Evolutionary conservation across 1,140 invertebrate genomes (phyloP).

Genomic region (Halesus radiatus): DNA sequence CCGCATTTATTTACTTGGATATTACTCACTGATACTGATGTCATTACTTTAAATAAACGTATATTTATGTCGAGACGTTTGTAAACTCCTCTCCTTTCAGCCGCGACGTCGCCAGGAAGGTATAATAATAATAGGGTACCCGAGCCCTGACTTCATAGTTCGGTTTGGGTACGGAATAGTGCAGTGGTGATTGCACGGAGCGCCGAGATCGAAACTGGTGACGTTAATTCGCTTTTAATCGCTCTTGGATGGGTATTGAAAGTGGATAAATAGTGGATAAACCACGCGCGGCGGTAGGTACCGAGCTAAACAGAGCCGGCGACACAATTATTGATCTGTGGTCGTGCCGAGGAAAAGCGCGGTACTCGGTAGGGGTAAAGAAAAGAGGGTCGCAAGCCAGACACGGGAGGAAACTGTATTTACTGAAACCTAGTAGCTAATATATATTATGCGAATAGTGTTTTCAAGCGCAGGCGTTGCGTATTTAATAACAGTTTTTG

Average conservation of each 20-base stretch:
- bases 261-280: background rate
- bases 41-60: constrained; percentile 26
- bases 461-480: too few species aligned
- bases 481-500: too few species aligned
- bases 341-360: background rate
- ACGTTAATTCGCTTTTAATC: too few species aligned
- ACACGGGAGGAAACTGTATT: background rate
- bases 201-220: too few species aligned
- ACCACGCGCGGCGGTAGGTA: background rate
- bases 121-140: background rate
- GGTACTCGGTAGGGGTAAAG: background rate
- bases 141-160: background rate
- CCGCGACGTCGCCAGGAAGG: background rate
- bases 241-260: background rate
- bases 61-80: background rate
- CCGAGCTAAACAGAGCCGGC: constrained; percentile 11
- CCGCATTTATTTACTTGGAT: background rate
- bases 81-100: background rate
- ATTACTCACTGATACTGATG: background rate
- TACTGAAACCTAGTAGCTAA: too few species aligned
- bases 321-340: constrained; percentile 33
- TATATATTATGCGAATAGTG: too few species aligned
- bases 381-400: background rate
- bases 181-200: too few species aligned
- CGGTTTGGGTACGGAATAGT: background rate